Conservation (phyloP, 30 jellyfish, hydroid and myxozoan species). For the Aurelia sp. region DNA sequence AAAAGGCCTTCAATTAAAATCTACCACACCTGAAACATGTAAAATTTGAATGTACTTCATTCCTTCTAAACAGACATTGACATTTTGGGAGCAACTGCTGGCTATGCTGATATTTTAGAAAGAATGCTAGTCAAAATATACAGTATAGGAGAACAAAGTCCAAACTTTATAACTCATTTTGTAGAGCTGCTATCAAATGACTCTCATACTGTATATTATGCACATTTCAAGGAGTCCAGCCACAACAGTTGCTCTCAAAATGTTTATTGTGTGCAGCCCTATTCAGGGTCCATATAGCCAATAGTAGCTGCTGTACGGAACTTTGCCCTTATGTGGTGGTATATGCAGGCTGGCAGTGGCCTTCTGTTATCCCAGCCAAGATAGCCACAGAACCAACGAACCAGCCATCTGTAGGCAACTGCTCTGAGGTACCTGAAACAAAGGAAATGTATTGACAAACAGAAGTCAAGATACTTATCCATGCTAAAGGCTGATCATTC, state of each 20-base stretch:
- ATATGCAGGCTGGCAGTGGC: constrained; percentile 60
- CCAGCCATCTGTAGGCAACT: too few relatives aligned
- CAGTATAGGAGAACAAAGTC: neutral
- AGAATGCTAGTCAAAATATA: neutral
- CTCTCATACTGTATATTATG: neutral
- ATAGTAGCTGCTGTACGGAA: neutral
- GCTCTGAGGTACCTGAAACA: constrained; percentile 38
- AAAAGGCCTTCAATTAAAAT: too few relatives aligned
- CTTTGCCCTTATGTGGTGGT: constrained; percentile 17
- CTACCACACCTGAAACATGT: too few relatives aligned
- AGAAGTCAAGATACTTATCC: neutral
- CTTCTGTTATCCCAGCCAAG: too few relatives aligned
- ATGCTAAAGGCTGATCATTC: neutral
- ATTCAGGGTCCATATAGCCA: constrained; percentile 21
- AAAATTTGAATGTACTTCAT: too few relatives aligned
- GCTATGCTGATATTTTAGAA: constrained; percentile 8
- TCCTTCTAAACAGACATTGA: neutral
- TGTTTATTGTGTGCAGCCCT: neutral
- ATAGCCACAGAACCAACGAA: too few relatives aligned
- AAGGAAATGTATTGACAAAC: constrained; percentile 9
- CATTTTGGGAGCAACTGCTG: constrained; percentile 19
- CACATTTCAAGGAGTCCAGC: constrained; percentile 1
- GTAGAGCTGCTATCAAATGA: neutral
- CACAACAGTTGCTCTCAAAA: constrained; percentile 1
- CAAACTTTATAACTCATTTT: constrained; percentile 1